A percentile compares a stretch with the other conserved stretches of the same genome.
These are phyloP conservation scores for Gandaritis pyraliata DNA, from an alignment of 2,888 invertebrate genomes.

Conservation along the genomic window DNA sequence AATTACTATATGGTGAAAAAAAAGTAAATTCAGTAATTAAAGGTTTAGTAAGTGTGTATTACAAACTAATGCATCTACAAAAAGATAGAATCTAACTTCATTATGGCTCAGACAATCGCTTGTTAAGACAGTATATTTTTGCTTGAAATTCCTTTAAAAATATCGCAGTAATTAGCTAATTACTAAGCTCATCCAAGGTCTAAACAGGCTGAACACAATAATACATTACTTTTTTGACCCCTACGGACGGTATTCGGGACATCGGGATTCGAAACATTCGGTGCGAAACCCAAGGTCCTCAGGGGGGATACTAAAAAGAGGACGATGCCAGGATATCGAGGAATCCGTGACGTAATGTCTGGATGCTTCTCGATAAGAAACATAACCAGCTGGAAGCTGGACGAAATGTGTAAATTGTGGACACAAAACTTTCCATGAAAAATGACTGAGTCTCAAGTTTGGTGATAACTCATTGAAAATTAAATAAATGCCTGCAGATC, in stretches of 20 bases:
- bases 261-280: constrained; percentile 51
- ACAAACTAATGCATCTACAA: neutral
- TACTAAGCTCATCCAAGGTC: constrained; percentile 31
- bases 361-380: constrained; percentile 60
- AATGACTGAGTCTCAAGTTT: too few relatives aligned
- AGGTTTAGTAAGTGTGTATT: constrained; percentile 1
- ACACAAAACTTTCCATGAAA: too few relatives aligned
- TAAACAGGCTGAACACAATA: constrained; percentile 49
- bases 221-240: constrained; percentile 46
- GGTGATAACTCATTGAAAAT: constrained; percentile 32
- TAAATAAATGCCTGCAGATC: neutral
- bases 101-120: constrained; percentile 17
- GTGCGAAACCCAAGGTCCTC: constrained; percentile 66
- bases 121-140: constrained; percentile 17
- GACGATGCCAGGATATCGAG: constrained; percentile 42
- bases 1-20: neutral
- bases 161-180: constrained; percentile 39
- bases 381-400: constrained; percentile 54
- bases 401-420: constrained; percentile 47
- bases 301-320: constrained; percentile 65
- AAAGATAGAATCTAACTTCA: constrained; percentile 8
- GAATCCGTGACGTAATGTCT: constrained; percentile 70
- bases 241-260: constrained; percentile 53
- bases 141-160: constrained; percentile 23
- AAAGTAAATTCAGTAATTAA: constrained; percentile 8